These are phyloP conservation scores for Drosophila paucipuncta DNA, from an alignment of 2,888 invertebrate genomes.

Conservation along the genomic window DNA sequence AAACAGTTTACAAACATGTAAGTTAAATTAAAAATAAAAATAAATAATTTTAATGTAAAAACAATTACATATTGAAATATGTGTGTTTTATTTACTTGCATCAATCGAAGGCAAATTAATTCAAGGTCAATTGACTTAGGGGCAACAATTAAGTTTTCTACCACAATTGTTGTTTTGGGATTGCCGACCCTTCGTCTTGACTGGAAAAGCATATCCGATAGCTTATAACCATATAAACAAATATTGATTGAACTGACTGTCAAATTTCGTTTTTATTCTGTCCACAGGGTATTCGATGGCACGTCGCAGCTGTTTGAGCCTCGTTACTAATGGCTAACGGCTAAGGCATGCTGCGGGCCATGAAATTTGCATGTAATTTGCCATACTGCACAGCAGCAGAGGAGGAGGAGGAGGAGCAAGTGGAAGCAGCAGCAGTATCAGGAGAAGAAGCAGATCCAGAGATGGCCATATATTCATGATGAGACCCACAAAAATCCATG, in stretches of 20 bases:
- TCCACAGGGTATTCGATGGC: constrained; percentile 40
- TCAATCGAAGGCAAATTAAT: not conserved
- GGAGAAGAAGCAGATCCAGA: not conserved
- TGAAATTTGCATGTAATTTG: constrained; percentile 76
- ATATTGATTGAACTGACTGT: not conserved
- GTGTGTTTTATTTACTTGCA: not conserved
- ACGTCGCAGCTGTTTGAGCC: constrained; percentile 32
- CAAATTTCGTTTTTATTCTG: too few relatives aligned
- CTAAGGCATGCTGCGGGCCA: constrained; percentile 47
- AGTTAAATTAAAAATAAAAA: not conserved
- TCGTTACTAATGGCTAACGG: constrained; percentile 45
- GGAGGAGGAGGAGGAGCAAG: not conserved
- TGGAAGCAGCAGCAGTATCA: not conserved
- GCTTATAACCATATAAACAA: not conserved
- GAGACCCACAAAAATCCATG: constrained; percentile 4
- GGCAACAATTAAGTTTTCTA: not conserved
- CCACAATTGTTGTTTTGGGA: not conserved
- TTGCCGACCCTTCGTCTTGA: not conserved
- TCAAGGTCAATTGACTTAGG: not conserved
- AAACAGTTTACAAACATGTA: not conserved
- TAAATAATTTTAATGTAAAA: not conserved
- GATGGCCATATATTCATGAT: constrained; percentile 41
- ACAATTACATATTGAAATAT: not conserved
- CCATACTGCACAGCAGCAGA: constrained; percentile 7
- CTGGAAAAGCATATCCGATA: not conserved